Evolutionary conservation across 2,888 invertebrate species (phyloP), one percentile per base, ranked within the genome.

Genomic region (Noctua pronuba): DNA sequence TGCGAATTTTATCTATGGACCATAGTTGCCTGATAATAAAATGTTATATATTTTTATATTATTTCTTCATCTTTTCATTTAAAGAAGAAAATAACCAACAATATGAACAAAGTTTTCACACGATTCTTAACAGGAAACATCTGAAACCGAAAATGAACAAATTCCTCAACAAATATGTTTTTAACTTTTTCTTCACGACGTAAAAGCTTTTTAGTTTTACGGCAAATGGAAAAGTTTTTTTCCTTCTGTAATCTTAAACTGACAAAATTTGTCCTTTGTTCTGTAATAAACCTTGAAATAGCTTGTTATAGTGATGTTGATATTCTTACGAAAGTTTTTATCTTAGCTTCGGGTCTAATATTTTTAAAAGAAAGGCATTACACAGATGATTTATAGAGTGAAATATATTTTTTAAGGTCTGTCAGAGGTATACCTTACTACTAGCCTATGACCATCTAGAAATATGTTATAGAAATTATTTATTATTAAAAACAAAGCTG

Each of bases 131-230:
- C 16, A 13, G 11, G 16, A 28, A 28, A 79, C n/a, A n/a, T 60
- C 18, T 28, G 24, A 41, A 35, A 52, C 52, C 18, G 5, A 2
- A 0, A 55, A 52, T 64, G 44, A 13, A 62, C 24, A 10, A 44
- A 79, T 52, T 44, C 35, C 4, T 60, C 18, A 24, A 16, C 35
- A 28, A 44, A 52, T 44, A 38, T 11, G 16, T 18, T 55, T 60
- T 10, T 5, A 35, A 62, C 52, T 41, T 52, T 24, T 35, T 52
- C 16, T 79, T 21, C 10, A 8, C 18, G 16, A 44, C 6, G 18
- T 44, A 24, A 66, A 60, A 66, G 31, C 41, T 49, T 67, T 49
- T 60, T 8, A 21, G n/a, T 81, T 58, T 66, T 13, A 35, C 11
- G 46, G 21, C 28, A 60, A 67, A 66, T 46, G n/a, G 38, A 49